Percentiles rank a stretch among this genome's conserved stretches.
phyloP scores from a whole-genome alignment of 2,888 invertebrate species.

The Calameuta idolon region DNA sequence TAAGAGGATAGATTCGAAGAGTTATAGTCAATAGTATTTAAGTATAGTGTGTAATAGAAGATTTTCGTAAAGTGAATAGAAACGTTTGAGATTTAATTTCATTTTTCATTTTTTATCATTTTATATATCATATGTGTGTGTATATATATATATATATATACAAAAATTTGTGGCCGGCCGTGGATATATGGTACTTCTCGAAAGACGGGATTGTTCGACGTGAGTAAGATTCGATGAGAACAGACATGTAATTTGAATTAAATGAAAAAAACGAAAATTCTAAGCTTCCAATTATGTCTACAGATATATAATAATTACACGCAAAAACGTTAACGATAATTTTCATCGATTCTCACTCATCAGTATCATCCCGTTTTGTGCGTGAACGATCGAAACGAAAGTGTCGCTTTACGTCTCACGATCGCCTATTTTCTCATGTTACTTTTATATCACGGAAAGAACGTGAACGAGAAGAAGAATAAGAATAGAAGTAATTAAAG shows the following conservation, averaged over 20 bases:
- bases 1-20: conserved; percentile 14
- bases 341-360: conserved; percentile 16
- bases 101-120: neutral
- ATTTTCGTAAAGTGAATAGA: conserved; percentile 14
- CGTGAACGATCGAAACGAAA: conserved; percentile 5
- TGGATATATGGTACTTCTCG: neutral
- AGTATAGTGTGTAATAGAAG: conserved; percentile 13
- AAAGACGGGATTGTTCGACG: neutral
- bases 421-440: conserved; percentile 12
- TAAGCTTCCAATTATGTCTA: conserved; percentile 13
- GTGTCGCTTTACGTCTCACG: conserved; percentile 5
- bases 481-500: neutral
- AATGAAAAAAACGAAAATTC: conserved; percentile 7
- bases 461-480: neutral
- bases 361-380: conserved; percentile 5
- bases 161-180: conserved; percentile 14
- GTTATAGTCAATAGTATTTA: conserved; percentile 7
- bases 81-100: neutral
- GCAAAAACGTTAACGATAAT: conserved; percentile 18
- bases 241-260: neutral
- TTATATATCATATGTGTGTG: conserved; percentile 16
- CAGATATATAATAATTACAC: conserved; percentile 13
- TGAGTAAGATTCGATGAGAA: conserved; percentile 22
- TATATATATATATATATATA: conserved; percentile 22
- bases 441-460: neutral